These are phyloP conservation scores for Myotis brandtii DNA, from an alignment of 2,113 vertebrate genomes.

Conservation along the genomic window DNA sequence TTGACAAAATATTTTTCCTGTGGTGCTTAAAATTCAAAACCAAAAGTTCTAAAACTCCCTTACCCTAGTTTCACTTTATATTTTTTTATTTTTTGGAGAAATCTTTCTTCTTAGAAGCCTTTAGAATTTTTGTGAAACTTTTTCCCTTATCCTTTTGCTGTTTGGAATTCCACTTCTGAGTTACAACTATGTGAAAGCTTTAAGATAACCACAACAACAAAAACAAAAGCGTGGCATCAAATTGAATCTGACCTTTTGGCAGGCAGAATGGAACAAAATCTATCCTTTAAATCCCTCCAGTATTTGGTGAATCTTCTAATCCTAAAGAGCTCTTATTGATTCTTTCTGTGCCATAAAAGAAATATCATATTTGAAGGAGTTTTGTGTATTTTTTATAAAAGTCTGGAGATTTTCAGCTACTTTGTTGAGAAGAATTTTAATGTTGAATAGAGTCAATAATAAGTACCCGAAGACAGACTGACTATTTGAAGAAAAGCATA, in stretches of 20 bases:
- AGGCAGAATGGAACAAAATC: conserved; percentile 71
- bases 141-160: background rate
- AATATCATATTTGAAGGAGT: conserved; percentile 66
- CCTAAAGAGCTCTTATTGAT: conserved; percentile 73
- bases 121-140: conserved; percentile 48
- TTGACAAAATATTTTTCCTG: conserved; percentile 70
- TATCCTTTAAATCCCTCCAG: conserved; percentile 74
- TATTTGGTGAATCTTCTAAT: conserved; percentile 74
- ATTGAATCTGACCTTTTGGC: conserved; percentile 70
- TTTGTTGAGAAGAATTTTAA: conserved; percentile 58
- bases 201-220: conserved; percentile 58
- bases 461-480: background rate
- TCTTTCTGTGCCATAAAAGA: conserved; percentile 70
- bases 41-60: conserved; percentile 17
- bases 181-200: background rate
- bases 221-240: conserved; percentile 69
- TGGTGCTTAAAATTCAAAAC: conserved; percentile 56
- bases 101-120: conserved; percentile 66
- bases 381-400: conserved; percentile 28
- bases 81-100: conserved; percentile 47
- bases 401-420: conserved; percentile 44
- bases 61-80: conserved; percentile 60
- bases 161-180: conserved; percentile 62
- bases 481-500: background rate
- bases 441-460: conserved; percentile 45